Evolutionary conservation across 2,888 invertebrate genomes (phyloP).

Genomic region (Thysanoteuthis rhombus): DNA sequence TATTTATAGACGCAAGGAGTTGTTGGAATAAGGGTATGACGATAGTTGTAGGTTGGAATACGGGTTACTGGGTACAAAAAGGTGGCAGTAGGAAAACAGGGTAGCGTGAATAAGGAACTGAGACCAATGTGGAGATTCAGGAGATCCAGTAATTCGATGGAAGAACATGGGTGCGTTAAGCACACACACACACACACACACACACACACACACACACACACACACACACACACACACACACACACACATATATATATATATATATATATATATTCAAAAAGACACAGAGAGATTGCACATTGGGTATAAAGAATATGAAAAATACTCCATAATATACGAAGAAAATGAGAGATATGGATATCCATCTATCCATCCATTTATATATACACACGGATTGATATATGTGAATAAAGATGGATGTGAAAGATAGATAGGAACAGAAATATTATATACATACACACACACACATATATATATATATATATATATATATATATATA

Average conservation of each 20-base stretch:
- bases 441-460: too few species aligned
- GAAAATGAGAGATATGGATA: too few species aligned
- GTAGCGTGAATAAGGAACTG: not conserved
- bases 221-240: fast-evolving
- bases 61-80: not conserved
- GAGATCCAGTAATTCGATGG: not conserved
- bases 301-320: too few species aligned
- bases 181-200: too few species aligned
- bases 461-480: not conserved
- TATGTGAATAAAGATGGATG: too few species aligned
- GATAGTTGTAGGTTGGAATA: not conserved
- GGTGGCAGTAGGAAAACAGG: not conserved
- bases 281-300: not conserved
- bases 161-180: too few species aligned
- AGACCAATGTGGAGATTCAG: not conserved
- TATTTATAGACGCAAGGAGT: not conserved
- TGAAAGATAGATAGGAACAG: too few species aligned
- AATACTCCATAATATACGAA: too few species aligned
- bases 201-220: not conserved
- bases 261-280: not conserved
- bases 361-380: too few species aligned
- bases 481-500: not conserved
- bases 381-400: too few species aligned
- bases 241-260: not conserved
- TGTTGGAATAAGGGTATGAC: not conserved